Evolutionary conservation across 2,797 vertebrate genomes (phyloP), one percentile per base, ranked within the genome.

Genomic region (Bradypus variegatus): DNA sequence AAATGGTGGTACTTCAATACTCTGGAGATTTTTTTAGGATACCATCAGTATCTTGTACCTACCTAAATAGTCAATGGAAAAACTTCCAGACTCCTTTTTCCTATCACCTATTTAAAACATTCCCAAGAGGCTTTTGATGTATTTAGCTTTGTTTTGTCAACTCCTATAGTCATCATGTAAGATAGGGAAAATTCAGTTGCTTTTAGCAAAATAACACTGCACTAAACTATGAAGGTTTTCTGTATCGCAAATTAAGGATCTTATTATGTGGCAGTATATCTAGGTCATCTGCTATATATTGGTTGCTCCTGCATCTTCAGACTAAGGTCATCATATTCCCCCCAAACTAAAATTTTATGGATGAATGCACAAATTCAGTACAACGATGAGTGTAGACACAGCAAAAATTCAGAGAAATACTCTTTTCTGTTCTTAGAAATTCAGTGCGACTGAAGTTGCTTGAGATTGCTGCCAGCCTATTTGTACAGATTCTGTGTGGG

Each of bases 121-220:
- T 86, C 72, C 50, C 64, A 72, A 69, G 77, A 94, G 76, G 79
- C 25, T 78, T 81, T 67, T 41, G 36, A 82, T 67, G 75, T n/a
- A 88, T 65, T 92, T 90, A 88, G 90, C 45, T 94, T 72, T 93
- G 69, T 69, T 86, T 88, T 75, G 77, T 85, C 93, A 72, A 87
- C 33, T 80, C 62, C 82, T 89, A 83, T 73, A 84, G 5, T 65
- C 75, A 89, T 92, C 92, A 91, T 27, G 33, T 31, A 75, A 70
- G 12, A 48, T 1, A 84, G 50, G 86, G 31, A 90, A 83, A 91
- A 91, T 73, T 77, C 64, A 58, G 1, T 77, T 82, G 50, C 83
- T 94, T 87, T 81, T 29, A 72, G 48, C 9, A 25, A 90, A 95
- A 84, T 15, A 78, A 64, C 16, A 38, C 3, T 23, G 3, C 31